Percentiles rank a stretch among this genome's conserved stretches.
Evolutionary conservation across 2,797 vertebrate genomes (phyloP).

Genomic region (Geotrypetes seraphini): DNA sequence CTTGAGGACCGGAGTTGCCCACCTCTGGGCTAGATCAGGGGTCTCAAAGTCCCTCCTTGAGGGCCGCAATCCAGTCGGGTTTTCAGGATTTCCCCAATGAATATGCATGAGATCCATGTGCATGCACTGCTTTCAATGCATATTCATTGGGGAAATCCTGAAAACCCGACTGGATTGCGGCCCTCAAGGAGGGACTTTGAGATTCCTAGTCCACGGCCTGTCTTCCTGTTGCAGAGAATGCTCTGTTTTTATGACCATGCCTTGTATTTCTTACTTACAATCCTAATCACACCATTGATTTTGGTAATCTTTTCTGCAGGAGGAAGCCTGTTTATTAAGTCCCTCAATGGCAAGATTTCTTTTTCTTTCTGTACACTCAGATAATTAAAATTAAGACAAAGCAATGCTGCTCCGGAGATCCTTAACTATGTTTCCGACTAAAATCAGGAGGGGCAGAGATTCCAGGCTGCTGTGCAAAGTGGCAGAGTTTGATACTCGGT

Average conservation of each 20-base stretch:
- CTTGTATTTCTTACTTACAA: conserved; percentile 44
- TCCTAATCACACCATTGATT: conserved; percentile 50
- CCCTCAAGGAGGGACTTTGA: no score
- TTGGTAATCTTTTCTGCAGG: conserved; percentile 40
- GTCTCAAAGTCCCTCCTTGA: no score
- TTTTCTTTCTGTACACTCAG: conserved; percentile 4
- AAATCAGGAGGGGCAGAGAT: no score
- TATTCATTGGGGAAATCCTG: no score
- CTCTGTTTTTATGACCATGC: conserved; percentile 30
- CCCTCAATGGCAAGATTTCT: conserved; percentile 20
- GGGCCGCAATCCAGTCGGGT: no score
- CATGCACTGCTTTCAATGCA: no score
- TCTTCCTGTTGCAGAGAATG: conserved; percentile 15
- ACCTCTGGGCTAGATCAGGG: no score
- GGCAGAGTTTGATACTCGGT: neutral
- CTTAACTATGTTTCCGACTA: conserved; percentile 7
- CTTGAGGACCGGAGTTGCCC: no score
- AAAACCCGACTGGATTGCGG: no score
- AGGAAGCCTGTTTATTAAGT: conserved; percentile 39
- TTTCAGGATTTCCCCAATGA: no score
- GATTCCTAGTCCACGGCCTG: conserved; percentile 9
- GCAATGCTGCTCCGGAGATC: conserved; percentile 15
- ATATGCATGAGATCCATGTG: no score
- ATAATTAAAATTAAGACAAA: conserved; percentile 40
- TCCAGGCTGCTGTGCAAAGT: no score